Percentiles rank a stretch among this genome's conserved stretches.
These are phyloP conservation scores for Archocentrus centrarchus DNA, from an alignment of 2,113 vertebrate genomes.

Conservation along the genomic window DNA sequence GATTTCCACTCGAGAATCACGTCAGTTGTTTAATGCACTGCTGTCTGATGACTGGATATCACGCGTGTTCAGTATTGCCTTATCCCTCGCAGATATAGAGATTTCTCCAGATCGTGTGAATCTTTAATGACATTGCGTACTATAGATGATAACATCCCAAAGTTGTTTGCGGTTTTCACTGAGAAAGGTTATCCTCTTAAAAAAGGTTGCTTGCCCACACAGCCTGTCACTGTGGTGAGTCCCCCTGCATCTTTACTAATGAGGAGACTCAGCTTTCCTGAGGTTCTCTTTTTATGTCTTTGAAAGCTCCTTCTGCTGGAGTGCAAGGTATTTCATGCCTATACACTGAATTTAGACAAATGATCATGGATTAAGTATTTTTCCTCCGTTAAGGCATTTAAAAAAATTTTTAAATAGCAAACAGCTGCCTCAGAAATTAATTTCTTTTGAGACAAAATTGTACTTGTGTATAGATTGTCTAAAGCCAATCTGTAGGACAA, in stretches of 20 bases:
- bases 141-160: background rate
- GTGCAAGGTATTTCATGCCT: background rate
- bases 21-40: background rate
- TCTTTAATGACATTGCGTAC: conserved; percentile 5
- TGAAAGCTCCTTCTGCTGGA: background rate
- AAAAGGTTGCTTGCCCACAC: background rate
- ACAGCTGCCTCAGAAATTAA: background rate
- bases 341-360: background rate
- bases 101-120: background rate
- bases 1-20: background rate
- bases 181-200: background rate
- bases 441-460: background rate
- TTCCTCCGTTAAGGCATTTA: background rate
- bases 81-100: background rate
- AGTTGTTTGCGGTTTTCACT: background rate
- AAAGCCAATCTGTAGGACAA: background rate
- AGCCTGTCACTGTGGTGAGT: background rate
- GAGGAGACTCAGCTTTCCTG: background rate
- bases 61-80: background rate
- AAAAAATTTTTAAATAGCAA: background rate
- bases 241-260: background rate
- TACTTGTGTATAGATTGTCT: background rate
- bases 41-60: background rate
- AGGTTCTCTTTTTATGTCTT: background rate
- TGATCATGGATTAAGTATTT: background rate